Conservation (phyloP, 2,113 vertebrate species). For the Pollimyrus isidori region DNA sequence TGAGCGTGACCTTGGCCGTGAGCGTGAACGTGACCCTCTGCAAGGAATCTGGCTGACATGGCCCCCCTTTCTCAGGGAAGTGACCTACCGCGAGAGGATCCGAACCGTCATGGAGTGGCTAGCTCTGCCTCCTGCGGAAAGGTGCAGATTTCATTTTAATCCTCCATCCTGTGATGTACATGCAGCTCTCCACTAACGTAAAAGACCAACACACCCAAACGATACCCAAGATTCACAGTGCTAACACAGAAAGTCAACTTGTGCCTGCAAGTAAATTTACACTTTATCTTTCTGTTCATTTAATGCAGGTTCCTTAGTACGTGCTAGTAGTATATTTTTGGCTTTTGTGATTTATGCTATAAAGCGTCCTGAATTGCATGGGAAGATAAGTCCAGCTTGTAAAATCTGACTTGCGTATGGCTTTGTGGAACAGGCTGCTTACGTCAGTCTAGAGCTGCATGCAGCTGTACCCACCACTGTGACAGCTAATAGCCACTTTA, state of each 20-base stretch:
- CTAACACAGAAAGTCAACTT: neutral
- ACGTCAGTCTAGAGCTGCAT: neutral
- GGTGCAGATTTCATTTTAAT: slow-evolving; percentile 38
- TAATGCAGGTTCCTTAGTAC: neutral
- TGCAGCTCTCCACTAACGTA: neutral
- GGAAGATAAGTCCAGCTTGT: neutral
- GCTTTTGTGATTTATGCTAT: neutral
- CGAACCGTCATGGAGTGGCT: slow-evolving; percentile 53
- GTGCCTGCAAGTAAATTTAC: neutral
- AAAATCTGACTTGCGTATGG: neutral
- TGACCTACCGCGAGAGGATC: slow-evolving; percentile 48
- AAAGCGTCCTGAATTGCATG: neutral
- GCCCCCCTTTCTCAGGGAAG: slow-evolving; percentile 29
- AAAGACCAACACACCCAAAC: neutral
- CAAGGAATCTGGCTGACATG: neutral
- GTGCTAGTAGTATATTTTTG: neutral
- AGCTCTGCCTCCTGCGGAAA: slow-evolving; percentile 46
- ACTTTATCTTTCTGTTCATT: neutral
- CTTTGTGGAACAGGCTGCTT: neutral
- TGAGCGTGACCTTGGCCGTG: neutral
- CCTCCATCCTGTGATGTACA: neutral
- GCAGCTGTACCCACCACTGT: neutral
- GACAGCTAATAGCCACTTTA: neutral
- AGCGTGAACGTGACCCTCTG: neutral
- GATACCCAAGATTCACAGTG: neutral